phyloP scores from a whole-genome alignment of 2,888 invertebrate species.

The Watsonalla cultraria region DNA sequence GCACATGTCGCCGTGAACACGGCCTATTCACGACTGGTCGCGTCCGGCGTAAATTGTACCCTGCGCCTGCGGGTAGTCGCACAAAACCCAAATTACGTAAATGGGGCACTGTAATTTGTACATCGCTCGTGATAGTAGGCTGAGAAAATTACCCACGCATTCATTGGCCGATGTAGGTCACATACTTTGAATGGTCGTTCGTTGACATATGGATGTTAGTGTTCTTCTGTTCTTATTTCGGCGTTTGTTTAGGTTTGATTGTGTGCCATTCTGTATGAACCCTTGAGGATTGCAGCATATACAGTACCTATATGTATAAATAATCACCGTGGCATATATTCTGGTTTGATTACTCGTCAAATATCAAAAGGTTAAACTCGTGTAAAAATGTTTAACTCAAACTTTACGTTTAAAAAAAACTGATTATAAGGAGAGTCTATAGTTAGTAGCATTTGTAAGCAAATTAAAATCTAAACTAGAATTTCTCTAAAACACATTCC shows the following conservation, averaged over 20 bases:
- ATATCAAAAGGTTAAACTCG: no score
- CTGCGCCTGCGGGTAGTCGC: constrained; percentile 45
- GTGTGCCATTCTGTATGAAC: not conserved
- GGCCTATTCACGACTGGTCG: constrained; percentile 45
- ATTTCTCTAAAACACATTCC: no score
- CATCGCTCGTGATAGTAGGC: constrained; percentile 37
- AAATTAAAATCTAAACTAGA: no score
- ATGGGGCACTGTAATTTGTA: constrained; percentile 60
- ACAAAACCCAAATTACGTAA: constrained; percentile 57
- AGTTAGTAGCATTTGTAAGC: no score
- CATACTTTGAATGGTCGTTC: constrained; percentile 9
- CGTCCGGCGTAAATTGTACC: constrained; percentile 67
- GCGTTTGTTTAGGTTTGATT: not conserved
- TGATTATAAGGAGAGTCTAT: no score
- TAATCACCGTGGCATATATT: no score
- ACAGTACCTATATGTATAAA: no score
- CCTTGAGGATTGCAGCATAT: no score
- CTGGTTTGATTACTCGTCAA: no score
- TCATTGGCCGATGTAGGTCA: constrained; percentile 12
- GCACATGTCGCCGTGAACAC: constrained; percentile 48
- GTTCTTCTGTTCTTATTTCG: not conserved
- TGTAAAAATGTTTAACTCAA: no score
- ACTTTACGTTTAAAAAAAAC: no score
- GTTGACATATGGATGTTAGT: constrained; percentile 3
- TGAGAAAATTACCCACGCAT: constrained; percentile 43